Evolutionary conservation across 1,140 invertebrate species (phyloP), one percentile per base, ranked within the genome.

Genomic region (Temnothorax nylanderi): DNA sequence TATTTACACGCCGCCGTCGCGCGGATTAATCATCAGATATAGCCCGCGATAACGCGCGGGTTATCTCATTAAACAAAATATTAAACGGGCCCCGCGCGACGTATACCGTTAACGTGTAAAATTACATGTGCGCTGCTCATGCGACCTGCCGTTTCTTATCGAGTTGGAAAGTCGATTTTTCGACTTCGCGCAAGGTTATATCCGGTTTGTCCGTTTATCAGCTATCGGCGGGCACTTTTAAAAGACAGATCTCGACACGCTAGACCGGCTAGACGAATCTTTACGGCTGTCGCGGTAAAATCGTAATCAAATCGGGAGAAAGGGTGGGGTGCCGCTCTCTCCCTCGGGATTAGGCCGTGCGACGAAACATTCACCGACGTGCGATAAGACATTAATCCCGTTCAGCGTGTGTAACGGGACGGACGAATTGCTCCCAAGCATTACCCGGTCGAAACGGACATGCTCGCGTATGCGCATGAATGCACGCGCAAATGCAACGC

Each of bases 381-480:
- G 26, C 32, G n/a, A 58, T 37, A 54, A 82, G 37, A 34, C 49
- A 51, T 74, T 75, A 74, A 60, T 84, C 80, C 80, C 80, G 69
- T 75, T 84, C 34, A 34, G 69, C 56, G 21, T 47, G n/a, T 3
- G 5, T 84, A 84, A 84, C 69, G 80, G 80, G 69, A 75, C 41
- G 49, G 32, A 26, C 49, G 69, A 84, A 75, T 84, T 84, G 75
- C 32, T 49, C 11, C 8, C 11, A 54, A 34, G 56, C 60, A 60
- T 44, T 34, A 60, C 26, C 7, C 47, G 41, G 49, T 65, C 44
- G 54, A 74, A 60, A 84, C 67, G 67, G 65, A 72, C 41, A 58
- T 6, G 49, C 49, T 58, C 51, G 21, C 37, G 37, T 56, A 44
- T 81, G 80, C 69, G 80, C 69, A 84, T 84, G 80, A 84, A 84